Conservation (phyloP, 2,797 vertebrate species). For the Australoheros facetus region DNA sequence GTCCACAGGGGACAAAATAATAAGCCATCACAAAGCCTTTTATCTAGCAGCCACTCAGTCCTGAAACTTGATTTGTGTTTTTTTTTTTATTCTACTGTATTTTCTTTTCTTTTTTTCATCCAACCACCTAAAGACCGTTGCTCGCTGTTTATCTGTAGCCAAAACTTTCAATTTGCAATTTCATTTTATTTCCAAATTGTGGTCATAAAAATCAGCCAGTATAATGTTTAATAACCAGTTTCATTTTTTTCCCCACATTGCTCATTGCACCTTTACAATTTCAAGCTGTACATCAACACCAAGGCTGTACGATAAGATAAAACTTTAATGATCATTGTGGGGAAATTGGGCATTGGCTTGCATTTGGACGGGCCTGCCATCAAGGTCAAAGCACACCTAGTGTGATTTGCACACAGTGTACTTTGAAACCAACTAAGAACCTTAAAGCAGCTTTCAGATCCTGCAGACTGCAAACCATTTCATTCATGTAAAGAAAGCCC, state of each 20-base stretch:
- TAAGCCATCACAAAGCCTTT: constrained; percentile 67
- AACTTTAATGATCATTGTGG: constrained; percentile 40
- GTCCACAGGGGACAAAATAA: constrained; percentile 75
- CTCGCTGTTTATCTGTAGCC: constrained; percentile 38
- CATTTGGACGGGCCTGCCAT: constrained; percentile 29
- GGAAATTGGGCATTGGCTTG: constrained; percentile 42
- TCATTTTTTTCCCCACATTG: constrained; percentile 34
- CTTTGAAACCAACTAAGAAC: constrained; percentile 30
- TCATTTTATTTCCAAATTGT: constrained; percentile 41
- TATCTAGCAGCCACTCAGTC: constrained; percentile 64
- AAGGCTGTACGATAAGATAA: constrained; percentile 51
- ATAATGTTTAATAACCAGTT: constrained; percentile 32
- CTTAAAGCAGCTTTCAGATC: constrained; percentile 40
- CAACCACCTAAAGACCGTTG: constrained; percentile 38
- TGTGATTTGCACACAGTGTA: constrained; percentile 23
- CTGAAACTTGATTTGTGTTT: constrained; percentile 57
- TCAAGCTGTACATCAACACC: constrained; percentile 45
- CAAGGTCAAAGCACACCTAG: constrained; percentile 46
- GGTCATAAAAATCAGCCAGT: constrained; percentile 34
- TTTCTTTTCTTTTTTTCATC: constrained; percentile 50
- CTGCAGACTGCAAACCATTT: constrained; percentile 5
- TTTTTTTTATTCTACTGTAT: constrained; percentile 32
- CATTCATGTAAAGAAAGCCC: constrained; percentile 15
- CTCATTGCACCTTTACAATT: constrained; percentile 46
- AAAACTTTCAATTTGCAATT: constrained; percentile 59